Percentiles rank a stretch among this genome's conserved stretches.
Evolutionary conservation across 2,797 vertebrate genomes (phyloP).

Genomic region (Lepilemur septentrionalis): DNA sequence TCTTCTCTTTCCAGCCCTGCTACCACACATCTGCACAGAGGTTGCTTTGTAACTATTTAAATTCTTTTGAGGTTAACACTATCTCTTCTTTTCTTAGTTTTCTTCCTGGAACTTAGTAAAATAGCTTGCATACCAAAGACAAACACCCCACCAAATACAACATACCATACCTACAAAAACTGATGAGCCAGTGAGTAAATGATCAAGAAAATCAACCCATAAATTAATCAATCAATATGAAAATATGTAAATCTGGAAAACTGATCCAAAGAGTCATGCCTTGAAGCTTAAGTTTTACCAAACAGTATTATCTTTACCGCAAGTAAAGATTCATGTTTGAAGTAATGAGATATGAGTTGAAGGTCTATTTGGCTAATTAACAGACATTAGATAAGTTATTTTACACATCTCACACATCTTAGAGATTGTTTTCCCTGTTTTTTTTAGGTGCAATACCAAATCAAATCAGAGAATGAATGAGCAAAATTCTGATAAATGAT

Average conservation of each 20-base stretch:
- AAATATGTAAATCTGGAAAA: not conserved
- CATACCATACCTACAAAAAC: not conserved
- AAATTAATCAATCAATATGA: not conserved
- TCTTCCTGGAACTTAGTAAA: not conserved
- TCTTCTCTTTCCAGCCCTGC: not conserved
- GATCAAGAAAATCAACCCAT: not conserved
- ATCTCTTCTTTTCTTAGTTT: not conserved
- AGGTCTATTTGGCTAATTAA: not conserved
- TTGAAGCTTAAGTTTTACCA: not conserved
- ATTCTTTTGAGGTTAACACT: not conserved
- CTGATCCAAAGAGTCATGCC: not conserved
- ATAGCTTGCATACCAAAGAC: not conserved
- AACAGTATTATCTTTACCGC: not conserved
- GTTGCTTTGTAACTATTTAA: not conserved
- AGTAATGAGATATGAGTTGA: not conserved
- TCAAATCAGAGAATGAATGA: constrained; percentile 35
- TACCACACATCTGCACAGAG: not conserved
- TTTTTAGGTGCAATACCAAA: constrained; percentile 11
- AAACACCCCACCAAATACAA: not conserved
- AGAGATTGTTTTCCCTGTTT: not conserved
- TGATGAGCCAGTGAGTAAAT: not conserved
- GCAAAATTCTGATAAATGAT: not conserved
- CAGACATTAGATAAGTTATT: not conserved
- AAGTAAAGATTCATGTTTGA: not conserved
- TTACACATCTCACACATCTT: not conserved